Evolutionary conservation across 2,113 vertebrate species (phyloP).

Genomic region (Syngnathoides biaculeatus): DNA sequence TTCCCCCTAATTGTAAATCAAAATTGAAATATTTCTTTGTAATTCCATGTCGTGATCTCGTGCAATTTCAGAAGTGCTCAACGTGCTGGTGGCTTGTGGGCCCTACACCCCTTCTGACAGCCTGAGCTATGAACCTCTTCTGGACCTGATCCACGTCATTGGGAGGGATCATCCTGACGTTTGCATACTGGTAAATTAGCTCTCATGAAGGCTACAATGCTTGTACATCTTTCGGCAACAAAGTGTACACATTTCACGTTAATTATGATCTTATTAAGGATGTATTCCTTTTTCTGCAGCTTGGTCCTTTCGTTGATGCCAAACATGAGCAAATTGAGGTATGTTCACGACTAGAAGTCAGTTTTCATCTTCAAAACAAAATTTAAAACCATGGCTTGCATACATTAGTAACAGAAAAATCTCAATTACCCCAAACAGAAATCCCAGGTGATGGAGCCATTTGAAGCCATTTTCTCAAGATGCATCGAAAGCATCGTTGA

Average conservation of each 20-base stretch:
- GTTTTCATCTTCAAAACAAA: background rate
- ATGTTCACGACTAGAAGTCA: slow-evolving; percentile 4
- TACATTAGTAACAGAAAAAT: background rate
- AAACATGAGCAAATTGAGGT: slow-evolving; percentile 94
- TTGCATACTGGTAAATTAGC: slow-evolving; percentile 81
- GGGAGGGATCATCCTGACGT: slow-evolving; percentile 80
- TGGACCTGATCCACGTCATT: slow-evolving; percentile 81
- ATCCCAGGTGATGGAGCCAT: slow-evolving; percentile 77
- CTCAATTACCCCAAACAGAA: slow-evolving; percentile 66
- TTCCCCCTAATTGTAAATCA: background rate
- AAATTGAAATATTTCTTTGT: background rate
- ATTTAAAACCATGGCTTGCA: background rate
- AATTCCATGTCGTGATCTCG: background rate
- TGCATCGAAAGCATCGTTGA: slow-evolving; percentile 83
- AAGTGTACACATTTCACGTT: background rate
- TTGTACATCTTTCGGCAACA: background rate
- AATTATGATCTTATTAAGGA: background rate
- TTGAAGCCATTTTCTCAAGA: slow-evolving; percentile 78
- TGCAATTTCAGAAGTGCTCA: slow-evolving; percentile 63
- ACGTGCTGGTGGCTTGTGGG: slow-evolving; percentile 84
- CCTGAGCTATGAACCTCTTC: slow-evolving; percentile 82
- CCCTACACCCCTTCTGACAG: slow-evolving; percentile 87
- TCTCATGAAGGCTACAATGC: background rate
- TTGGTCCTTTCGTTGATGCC: slow-evolving; percentile 89
- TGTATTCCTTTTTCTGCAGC: slow-evolving; percentile 58